A percentile compares a stretch with the other conserved stretches of the same genome.
These are phyloP conservation scores for Pollenia amentaria DNA, from an alignment of 2,888 invertebrate species.

Conservation along the genomic window DNA sequence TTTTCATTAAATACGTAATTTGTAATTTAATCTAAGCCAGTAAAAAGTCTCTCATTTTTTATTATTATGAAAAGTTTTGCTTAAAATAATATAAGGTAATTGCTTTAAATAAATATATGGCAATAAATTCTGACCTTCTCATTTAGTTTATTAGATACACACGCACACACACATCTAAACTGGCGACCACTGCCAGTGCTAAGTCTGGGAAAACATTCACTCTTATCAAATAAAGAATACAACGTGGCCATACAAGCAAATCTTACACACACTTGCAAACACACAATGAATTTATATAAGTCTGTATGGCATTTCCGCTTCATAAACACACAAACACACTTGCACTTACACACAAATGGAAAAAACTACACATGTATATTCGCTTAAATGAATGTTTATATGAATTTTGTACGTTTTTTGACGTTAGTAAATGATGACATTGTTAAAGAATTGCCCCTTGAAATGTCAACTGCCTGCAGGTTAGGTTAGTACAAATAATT, in stretches of 20 bases:
- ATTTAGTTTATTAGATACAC: conserved; percentile 35
- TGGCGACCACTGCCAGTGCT: not conserved
- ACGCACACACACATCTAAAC: not conserved
- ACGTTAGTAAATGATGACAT: conserved; percentile 76
- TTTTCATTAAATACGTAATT: not conserved
- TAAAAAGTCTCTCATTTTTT: not conserved
- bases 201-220: conserved; percentile 14
- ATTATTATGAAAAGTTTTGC: conserved; percentile 34
- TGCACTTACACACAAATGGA: not conserved
- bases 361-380: conserved; percentile 15
- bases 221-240: conserved; percentile 39
- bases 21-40: not conserved
- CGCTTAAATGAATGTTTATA: conserved; percentile 16
- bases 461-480: conserved; percentile 75
- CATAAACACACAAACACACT: not conserved
- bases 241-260: conserved; percentile 18
- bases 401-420: conserved; percentile 57
- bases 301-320: conserved; percentile 33
- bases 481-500: conserved; percentile 67
- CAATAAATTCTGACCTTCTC: conserved; percentile 64
- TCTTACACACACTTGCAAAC: not conserved
- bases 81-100: conserved; percentile 56
- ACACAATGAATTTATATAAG: not conserved
- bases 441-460: conserved; percentile 77
- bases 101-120: conserved; percentile 46